A percentile compares a stretch with the other conserved stretches of the same genome.
phyloP scores from a whole-genome alignment of 2,888 invertebrate species.

The Scelioninae gen. 2 region DNA sequence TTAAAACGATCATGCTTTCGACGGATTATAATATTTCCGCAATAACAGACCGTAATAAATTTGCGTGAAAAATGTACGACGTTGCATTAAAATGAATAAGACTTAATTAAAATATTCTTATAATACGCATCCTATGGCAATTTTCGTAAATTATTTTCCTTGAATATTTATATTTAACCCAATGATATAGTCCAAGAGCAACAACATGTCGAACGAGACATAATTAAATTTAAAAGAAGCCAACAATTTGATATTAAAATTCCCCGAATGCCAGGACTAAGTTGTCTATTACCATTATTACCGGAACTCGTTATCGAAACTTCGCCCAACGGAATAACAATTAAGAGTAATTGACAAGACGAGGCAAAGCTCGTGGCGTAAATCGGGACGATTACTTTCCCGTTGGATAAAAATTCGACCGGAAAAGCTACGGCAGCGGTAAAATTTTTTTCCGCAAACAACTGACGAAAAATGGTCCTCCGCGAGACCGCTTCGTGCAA shows the following conservation, averaged over 20 bases:
- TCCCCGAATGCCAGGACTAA: constrained; percentile 1
- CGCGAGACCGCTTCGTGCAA: constrained; percentile 4
- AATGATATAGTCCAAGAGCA: background rate
- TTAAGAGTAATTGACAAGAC: background rate
- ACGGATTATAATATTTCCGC: too few relatives aligned
- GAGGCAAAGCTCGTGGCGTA: too few relatives aligned
- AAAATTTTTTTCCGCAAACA: constrained; percentile 27
- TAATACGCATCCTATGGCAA: background rate
- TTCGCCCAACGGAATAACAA: background rate
- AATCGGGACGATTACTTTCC: too few relatives aligned
- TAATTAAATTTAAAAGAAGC: constrained; percentile 16
- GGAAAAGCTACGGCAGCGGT: background rate
- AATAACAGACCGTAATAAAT: too few relatives aligned
- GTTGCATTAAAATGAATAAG: too few relatives aligned
- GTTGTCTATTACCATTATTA: background rate
- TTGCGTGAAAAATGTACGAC: too few relatives aligned
- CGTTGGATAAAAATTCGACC: too few relatives aligned
- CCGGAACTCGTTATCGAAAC: too few relatives aligned
- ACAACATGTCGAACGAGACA: background rate
- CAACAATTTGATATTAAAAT: constrained; percentile 24
- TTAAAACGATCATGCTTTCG: too few relatives aligned
- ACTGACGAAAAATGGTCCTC: constrained; percentile 22
- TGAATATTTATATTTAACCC: background rate
- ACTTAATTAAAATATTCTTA: too few relatives aligned
- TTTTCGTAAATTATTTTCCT: background rate